Conservation (phyloP, 2,797 vertebrate species). For the Girardinus metallicus region DNA sequence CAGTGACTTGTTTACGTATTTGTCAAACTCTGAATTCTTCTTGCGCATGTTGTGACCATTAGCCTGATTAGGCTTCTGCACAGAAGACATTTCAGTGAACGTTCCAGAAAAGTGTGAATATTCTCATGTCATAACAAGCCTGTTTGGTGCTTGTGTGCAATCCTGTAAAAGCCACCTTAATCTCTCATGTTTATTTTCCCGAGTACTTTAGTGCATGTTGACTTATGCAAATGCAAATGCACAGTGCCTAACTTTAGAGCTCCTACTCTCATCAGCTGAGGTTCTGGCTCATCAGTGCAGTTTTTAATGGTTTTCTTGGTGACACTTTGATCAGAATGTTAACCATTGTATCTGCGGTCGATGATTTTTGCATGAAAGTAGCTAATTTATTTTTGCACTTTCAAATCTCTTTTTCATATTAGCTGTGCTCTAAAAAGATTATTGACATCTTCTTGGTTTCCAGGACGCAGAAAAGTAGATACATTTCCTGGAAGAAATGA, state of each 20-base stretch:
- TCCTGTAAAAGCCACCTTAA: slow-evolving; percentile 17
- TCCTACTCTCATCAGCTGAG: slow-evolving; percentile 59
- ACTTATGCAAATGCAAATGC: slow-evolving; percentile 59
- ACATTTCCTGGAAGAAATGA: slow-evolving; percentile 24
- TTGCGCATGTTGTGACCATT: slow-evolving; percentile 21
- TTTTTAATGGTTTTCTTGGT: slow-evolving; percentile 44
- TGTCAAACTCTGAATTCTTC: slow-evolving; percentile 50
- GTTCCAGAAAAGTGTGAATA: slow-evolving; percentile 34
- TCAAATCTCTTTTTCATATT: slow-evolving; percentile 24
- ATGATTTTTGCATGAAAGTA: slow-evolving; percentile 39
- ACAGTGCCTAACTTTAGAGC: slow-evolving; percentile 64
- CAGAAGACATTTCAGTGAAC: slow-evolving; percentile 62
- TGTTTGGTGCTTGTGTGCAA: slow-evolving; percentile 29
- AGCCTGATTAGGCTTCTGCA: slow-evolving; percentile 41
- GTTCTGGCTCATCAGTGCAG: slow-evolving; percentile 42
- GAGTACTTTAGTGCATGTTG: slow-evolving; percentile 47
- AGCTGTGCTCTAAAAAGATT: slow-evolving; percentile 8
- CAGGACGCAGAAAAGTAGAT: slow-evolving; percentile 6
- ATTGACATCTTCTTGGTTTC: slow-evolving; percentile 39
- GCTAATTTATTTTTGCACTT: slow-evolving; percentile 33
- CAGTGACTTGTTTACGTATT: slow-evolving; percentile 62
- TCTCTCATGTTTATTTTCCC: slow-evolving; percentile 42
- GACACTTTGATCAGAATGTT: slow-evolving; percentile 40
- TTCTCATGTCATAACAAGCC: slow-evolving; percentile 38
- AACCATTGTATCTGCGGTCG: slow-evolving; percentile 58